Conservation (phyloP, 2,888 invertebrate genomes). For the Coenonympha glycerion region DNA sequence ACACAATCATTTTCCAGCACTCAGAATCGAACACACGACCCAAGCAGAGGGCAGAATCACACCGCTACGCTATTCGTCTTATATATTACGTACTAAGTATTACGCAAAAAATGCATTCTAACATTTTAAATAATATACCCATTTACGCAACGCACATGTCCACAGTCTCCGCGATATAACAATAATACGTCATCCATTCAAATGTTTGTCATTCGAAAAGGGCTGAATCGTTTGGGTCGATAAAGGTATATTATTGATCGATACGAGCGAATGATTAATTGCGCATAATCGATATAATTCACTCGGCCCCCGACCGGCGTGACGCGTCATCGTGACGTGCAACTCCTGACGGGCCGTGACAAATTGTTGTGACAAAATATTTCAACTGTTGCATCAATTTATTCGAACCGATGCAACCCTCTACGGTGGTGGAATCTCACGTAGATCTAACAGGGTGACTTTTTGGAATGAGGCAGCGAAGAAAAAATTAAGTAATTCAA, state of each 20-base stretch:
- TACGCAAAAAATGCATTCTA: not conserved
- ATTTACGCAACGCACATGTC: slow-evolving; percentile 11
- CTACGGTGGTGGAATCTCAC: slow-evolving; percentile 38
- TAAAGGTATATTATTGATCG: slow-evolving; percentile 53
- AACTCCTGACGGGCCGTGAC: slow-evolving; percentile 66
- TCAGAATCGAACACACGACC: too few relatives aligned
- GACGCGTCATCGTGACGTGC: slow-evolving; percentile 59
- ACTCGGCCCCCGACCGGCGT: slow-evolving; percentile 54
- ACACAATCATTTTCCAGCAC: too few relatives aligned
- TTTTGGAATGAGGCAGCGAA: not conserved
- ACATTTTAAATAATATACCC: not conserved
- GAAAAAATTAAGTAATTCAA: not conserved
- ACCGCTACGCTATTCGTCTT: too few relatives aligned
- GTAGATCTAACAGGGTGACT: slow-evolving; percentile 22
- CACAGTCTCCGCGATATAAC: slow-evolving; percentile 20
- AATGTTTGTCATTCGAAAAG: slow-evolving; percentile 60
- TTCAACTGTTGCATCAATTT: slow-evolving; percentile 71
- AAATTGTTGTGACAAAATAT: slow-evolving; percentile 77
- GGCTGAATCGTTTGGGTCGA: slow-evolving; percentile 40
- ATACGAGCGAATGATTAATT: slow-evolving; percentile 65
- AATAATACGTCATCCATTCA: slow-evolving; percentile 43
- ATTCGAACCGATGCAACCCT: slow-evolving; percentile 47
- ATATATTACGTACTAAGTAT: too few relatives aligned
- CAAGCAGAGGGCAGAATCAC: too few relatives aligned
- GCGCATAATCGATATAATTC: slow-evolving; percentile 67